Evolutionary conservation across 2,888 invertebrate species (phyloP).

Genomic region (Chymomyza procnemis): DNA sequence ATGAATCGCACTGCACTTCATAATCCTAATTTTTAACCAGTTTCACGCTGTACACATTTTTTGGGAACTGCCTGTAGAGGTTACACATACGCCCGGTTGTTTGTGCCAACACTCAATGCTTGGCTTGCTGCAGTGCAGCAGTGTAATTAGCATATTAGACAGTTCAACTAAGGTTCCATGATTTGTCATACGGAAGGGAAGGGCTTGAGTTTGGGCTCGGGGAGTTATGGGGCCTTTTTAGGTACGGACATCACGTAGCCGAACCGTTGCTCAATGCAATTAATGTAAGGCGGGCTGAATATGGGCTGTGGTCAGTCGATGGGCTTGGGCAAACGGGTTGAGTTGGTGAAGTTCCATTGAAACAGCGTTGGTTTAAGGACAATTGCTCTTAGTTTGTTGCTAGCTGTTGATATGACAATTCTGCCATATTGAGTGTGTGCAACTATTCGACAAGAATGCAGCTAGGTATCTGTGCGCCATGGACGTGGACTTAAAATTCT

Average conservation of each 20-base stretch:
- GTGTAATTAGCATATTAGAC: conserved; percentile 69
- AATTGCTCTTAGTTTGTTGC: conserved; percentile 24
- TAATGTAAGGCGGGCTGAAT: conserved; percentile 59
- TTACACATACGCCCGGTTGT: background rate
- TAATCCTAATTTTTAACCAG: too few relatives aligned
- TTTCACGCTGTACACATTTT: conserved; percentile 18
- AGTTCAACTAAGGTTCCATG: conserved; percentile 36
- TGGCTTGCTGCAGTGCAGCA: conserved; percentile 39
- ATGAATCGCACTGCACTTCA: too few relatives aligned
- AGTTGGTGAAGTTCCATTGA: conserved; percentile 1
- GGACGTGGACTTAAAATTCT: background rate
- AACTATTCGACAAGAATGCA: conserved; percentile 13
- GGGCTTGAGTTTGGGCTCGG: background rate
- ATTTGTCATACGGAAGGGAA: conserved; percentile 2
- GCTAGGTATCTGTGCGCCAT: background rate
- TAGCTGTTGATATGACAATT: conserved; percentile 61
- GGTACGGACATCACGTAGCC: background rate
- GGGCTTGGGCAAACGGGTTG: background rate
- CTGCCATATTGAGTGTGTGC: conserved; percentile 24
- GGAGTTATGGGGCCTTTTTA: conserved; percentile 16
- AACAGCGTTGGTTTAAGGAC: background rate
- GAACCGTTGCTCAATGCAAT: conserved; percentile 53
- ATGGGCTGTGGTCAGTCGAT: conserved; percentile 1
- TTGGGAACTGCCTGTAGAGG: background rate
- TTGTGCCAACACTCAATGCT: background rate